These are phyloP conservation scores for Aporrectodea caliginosa DNA, from an alignment of 1,140 invertebrate genomes.

Conservation along the genomic window DNA sequence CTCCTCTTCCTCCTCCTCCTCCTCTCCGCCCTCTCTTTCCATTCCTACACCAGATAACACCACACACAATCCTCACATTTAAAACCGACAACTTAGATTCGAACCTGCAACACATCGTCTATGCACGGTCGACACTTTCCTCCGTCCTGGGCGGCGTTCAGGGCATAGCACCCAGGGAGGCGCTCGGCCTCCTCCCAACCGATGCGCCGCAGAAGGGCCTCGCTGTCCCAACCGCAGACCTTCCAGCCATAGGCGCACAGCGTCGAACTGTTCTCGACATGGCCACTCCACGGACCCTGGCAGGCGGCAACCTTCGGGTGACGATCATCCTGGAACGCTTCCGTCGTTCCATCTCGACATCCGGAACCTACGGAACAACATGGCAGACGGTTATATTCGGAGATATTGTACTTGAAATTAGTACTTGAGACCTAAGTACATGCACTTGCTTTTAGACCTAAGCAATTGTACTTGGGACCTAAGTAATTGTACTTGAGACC, in stretches of 20 bases:
- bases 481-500: too few relatives aligned
- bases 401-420: too few relatives aligned
- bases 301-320: slow-evolving; percentile 38
- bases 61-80: too few relatives aligned
- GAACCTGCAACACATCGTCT: slow-evolving; percentile 6
- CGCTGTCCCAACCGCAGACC: slow-evolving; percentile 45
- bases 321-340: slow-evolving; percentile 23
- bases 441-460: too few relatives aligned
- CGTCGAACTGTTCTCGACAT: slow-evolving; percentile 41
- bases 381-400: too few relatives aligned
- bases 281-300: slow-evolving; percentile 46
- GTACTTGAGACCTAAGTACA: too few relatives aligned
- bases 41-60: too few relatives aligned
- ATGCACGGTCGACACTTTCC: slow-evolving; percentile 45
- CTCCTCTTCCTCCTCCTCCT: too few relatives aligned
- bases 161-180: slow-evolving; percentile 47
- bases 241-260: slow-evolving; percentile 49
- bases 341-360: slow-evolving; percentile 27
- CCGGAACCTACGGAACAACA: slow-evolving; percentile 6
- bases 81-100: too few relatives aligned
- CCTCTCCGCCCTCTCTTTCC: too few relatives aligned
- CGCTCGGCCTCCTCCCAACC: slow-evolving; percentile 45
- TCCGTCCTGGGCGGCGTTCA: slow-evolving; percentile 51
- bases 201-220: slow-evolving; percentile 39
- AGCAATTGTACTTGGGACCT: too few relatives aligned